Base-by-base conservation (phyloP, 2,888 invertebrate genomes). In the Hemaris fuciformis region DNA sequence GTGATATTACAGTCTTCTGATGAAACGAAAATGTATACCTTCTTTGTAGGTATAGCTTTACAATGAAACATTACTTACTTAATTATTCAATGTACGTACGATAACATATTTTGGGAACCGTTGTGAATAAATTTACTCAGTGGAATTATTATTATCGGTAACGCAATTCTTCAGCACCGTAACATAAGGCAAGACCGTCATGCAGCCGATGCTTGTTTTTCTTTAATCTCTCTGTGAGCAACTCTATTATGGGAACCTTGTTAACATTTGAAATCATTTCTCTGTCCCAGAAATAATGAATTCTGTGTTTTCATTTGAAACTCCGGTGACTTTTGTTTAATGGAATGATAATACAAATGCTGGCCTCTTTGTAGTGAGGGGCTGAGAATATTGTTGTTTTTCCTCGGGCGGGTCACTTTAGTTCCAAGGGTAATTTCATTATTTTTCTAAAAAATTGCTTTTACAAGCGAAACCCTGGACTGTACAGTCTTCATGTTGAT, bases 261-360 rank as follows among this genome's bases (percentile, higher is more conserved):
- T 91, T 92, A 91, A 90, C 90, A 87, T 92, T 91, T 87, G 88
- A 91, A 91, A 91, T 91, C 85, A 90, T 91, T 90, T 88, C 88
- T 88, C 84, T 83, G 84, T 83, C 85, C 86, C 83, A 80, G 79
- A 87, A 89, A 90, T 91, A 90, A 91, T 90, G 90, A 89, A 88
- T 88, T 90, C 87, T 88, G 88, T 88, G 89, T 90, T 91, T 91
- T 91, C 88, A 89, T 89, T 91, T 83, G 89, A 88, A 91, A 90
- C 88, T 84, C 87, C 84, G 86, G 91, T 91, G 91, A 92, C 91
- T 91, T 91, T 91, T 91, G 89, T 91, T 90, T 91, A 92, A 92
- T 92, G 91, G 90, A 92, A 92, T 91, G 89, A 92, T 91, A 92
- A 92, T 91, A 91, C 87, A 81, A 89, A 88, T 88, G 88, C 84